Percentiles rank a stretch among this genome's conserved stretches.
Evolutionary conservation across 2,888 invertebrate species (phyloP).

Genomic region (Dryococelus australis): DNA sequence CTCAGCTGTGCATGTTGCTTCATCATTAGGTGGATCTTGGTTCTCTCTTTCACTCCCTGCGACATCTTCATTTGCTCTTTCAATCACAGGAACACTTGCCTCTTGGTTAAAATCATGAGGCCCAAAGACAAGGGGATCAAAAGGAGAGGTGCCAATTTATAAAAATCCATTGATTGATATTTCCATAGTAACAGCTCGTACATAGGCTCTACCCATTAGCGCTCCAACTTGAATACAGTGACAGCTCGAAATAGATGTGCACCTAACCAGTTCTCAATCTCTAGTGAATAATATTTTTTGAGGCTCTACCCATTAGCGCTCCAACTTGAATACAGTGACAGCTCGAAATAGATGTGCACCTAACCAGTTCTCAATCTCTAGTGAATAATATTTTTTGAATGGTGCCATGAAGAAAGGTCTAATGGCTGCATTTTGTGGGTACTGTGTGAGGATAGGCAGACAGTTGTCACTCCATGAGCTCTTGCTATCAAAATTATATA

Average conservation of each 20-base stretch:
- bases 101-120: not conserved
- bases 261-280: not conserved
- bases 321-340: not conserved
- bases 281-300: not conserved
- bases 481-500: not conserved
- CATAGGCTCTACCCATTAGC: not conserved
- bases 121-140: not conserved
- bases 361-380: not conserved
- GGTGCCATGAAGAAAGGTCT: not conserved
- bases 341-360: not conserved
- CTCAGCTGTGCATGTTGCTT: too few species aligned
- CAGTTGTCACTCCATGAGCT: not conserved
- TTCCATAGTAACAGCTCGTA: not conserved
- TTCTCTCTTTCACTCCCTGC: too few species aligned
- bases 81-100: too few species aligned
- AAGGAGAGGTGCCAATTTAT: not conserved
- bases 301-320: not conserved
- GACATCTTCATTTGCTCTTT: too few species aligned
- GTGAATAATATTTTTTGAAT: not conserved
- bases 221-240: not conserved
- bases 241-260: not conserved
- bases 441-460: not conserved
- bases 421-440: not conserved
- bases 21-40: too few species aligned
- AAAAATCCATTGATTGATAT: not conserved